These are phyloP conservation scores for Patella pellucida DNA, from an alignment of 2,888 invertebrate genomes.

Conservation along the genomic window DNA sequence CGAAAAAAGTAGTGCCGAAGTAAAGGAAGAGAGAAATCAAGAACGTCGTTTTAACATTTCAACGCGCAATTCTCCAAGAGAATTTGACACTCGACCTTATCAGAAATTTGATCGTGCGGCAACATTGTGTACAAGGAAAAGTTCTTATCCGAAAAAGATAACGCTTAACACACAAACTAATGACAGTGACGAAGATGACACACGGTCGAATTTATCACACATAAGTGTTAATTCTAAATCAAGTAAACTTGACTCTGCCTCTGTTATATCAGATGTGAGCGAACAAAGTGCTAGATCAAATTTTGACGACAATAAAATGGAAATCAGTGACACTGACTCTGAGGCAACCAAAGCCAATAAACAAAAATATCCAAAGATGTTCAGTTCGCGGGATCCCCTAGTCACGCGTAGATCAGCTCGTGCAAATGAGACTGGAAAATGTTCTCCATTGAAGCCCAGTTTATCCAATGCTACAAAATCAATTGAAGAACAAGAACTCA, in stretches of 20 bases:
- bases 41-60: slow-evolving; percentile 42
- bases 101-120: slow-evolving; percentile 22
- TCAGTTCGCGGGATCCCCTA: background rate
- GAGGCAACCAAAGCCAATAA: background rate
- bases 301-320: background rate
- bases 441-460: background rate
- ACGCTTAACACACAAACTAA: background rate
- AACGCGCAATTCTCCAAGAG: slow-evolving; percentile 45
- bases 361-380: too few species aligned
- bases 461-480: too few species aligned
- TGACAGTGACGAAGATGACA: background rate
- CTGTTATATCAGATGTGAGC: background rate
- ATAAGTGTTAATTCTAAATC: background rate
- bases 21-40: background rate
- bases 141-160: slow-evolving; percentile 29
- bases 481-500: background rate
- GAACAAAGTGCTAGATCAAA: background rate
- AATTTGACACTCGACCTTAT: slow-evolving; percentile 44
- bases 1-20: slow-evolving; percentile 3
- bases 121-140: slow-evolving; percentile 35
- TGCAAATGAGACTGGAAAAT: background rate
- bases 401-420: background rate
- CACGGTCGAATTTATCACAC: background rate
- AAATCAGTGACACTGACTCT: background rate
- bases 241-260: background rate